A percentile compares a stretch with the other conserved stretches of the same genome.
Evolutionary conservation across 2,888 invertebrate genomes (phyloP).

Genomic region (Phymatocera aterrima): DNA sequence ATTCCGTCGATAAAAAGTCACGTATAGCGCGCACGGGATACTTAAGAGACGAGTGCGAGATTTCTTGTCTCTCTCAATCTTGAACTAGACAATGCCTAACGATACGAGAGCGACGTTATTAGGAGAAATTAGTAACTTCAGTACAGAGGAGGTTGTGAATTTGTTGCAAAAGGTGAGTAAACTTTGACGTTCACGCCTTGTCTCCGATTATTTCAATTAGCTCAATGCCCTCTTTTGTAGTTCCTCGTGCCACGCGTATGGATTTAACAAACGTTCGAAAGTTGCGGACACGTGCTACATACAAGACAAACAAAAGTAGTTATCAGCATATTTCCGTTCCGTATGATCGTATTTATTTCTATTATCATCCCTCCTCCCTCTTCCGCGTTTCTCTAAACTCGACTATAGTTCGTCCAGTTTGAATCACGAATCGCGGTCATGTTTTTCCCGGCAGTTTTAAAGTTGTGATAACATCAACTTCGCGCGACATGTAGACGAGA

Average conservation of each 20-base stretch:
- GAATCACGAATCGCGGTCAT: neutral
- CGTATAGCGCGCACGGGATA: constrained; percentile 62
- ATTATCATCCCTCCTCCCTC: neutral
- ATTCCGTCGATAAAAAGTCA: constrained; percentile 62
- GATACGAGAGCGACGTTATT: constrained; percentile 48
- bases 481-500: neutral
- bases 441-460: constrained; percentile 32
- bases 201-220: constrained; percentile 16
- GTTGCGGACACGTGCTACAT: neutral
- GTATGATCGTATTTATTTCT: neutral
- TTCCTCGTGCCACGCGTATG: neutral
- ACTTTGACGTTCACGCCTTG: constrained; percentile 39
- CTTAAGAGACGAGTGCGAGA: constrained; percentile 59
- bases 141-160: constrained; percentile 62
- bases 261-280: constrained; percentile 3
- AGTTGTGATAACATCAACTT: neutral
- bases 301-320: neutral
- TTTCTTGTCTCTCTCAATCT: neutral
- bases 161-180: constrained; percentile 69
- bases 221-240: constrained; percentile 6
- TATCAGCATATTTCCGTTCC: neutral
- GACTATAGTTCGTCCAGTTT: neutral
- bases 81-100: neutral
- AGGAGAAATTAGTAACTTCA: constrained; percentile 68
- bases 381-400: neutral